Conservation (phyloP, 2,113 vertebrate genomes). For the Coracopsis vasa region DNA sequence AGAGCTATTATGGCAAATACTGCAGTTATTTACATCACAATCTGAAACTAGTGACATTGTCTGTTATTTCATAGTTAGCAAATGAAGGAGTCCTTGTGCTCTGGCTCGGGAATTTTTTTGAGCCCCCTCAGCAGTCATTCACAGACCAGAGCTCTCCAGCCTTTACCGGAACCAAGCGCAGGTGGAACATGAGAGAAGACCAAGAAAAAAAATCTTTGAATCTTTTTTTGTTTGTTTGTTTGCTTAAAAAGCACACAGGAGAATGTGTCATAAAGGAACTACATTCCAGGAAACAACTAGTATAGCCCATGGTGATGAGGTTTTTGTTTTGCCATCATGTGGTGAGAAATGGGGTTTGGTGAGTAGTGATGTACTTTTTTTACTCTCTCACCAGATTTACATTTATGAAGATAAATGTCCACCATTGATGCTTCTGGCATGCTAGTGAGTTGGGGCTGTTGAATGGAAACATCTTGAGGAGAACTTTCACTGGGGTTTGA, state of each 20-base stretch:
- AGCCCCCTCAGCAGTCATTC: not conserved
- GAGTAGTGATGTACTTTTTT: not conserved
- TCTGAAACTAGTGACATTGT: not conserved
- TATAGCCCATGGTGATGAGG: fast-evolving
- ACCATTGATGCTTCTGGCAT: not conserved
- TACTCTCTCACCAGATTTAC: not conserved
- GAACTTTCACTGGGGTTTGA: constrained; percentile 2
- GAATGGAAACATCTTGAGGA: not conserved
- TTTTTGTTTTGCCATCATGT: not conserved
- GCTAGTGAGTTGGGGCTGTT: not conserved
- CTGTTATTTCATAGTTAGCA: not conserved
- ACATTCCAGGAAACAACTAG: not conserved
- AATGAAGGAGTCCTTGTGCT: not conserved
- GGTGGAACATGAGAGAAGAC: not conserved
- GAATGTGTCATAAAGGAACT: not conserved
- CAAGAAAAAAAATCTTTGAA: not conserved
- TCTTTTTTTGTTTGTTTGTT: not conserved
- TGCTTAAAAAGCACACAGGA: not conserved
- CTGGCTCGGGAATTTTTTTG: not conserved
- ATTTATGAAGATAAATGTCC: not conserved
- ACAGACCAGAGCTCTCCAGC: not conserved
- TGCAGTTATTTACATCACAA: not conserved
- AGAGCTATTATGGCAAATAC: not conserved
- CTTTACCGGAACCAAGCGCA: not conserved
- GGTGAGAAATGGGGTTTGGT: not conserved